These are phyloP conservation scores for Rugalucina vietnamica DNA, from an alignment of 2,888 invertebrate genomes.

Conservation along the genomic window DNA sequence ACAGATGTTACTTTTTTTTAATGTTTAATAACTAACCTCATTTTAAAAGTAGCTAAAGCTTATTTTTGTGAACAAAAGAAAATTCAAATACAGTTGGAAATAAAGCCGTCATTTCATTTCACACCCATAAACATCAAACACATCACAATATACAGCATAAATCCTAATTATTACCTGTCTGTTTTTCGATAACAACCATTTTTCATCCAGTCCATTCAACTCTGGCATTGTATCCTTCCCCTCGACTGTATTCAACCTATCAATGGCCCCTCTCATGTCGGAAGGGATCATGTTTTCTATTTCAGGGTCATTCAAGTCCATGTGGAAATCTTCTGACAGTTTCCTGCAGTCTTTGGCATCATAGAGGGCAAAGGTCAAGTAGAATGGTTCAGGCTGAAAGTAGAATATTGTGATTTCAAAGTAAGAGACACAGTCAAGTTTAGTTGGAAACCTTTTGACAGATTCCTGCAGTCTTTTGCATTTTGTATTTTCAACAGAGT, in stretches of 20 bases:
- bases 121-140: no score
- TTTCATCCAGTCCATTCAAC: constrained; percentile 89
- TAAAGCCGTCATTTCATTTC: no score
- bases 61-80: no score
- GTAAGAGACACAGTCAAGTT: constrained; percentile 76
- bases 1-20: no score
- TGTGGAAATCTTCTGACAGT: constrained; percentile 95
- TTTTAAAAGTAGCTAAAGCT: no score
- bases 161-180: constrained; percentile 75
- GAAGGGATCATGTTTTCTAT: constrained; percentile 80
- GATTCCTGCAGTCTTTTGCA: constrained; percentile 92
- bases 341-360: constrained; percentile 94
- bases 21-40: no score
- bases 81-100: no score
- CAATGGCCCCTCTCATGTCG: constrained; percentile 73
- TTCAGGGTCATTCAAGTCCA: constrained; percentile 80
- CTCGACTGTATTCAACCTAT: constrained; percentile 74
- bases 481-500: no score
- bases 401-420: constrained; percentile 7
- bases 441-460: constrained; percentile 95
- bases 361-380: constrained; percentile 94
- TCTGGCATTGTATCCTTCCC: constrained; percentile 81
- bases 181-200: constrained; percentile 87
- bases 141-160: no score
- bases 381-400: constrained; percentile 94